Conservation (phyloP, 2,113 vertebrate genomes). For the mouse (Mus musculus) region DNA sequence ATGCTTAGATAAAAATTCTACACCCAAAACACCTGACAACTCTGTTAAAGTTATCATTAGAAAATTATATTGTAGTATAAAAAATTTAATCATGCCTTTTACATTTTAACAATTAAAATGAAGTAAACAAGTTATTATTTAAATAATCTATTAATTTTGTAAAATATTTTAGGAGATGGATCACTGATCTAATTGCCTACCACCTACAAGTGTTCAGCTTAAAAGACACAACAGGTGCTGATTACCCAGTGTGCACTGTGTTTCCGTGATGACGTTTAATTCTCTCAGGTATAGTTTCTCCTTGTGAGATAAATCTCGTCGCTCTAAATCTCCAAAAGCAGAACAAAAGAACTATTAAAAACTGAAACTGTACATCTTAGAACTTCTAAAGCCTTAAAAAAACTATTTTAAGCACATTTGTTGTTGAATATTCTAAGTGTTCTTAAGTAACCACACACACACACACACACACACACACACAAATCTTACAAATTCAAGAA, state of each 20-base stretch:
- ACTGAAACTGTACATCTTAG: constrained; percentile 1
- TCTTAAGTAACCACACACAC: not conserved
- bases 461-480: not conserved
- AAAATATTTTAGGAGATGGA: not conserved
- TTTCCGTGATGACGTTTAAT: constrained; percentile 98
- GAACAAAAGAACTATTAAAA: constrained; percentile 66
- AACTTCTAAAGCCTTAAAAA: constrained; percentile 2
- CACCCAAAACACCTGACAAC: not conserved
- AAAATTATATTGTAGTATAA: not conserved
- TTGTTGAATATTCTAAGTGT: not conserved
- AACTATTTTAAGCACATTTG: constrained; percentile 13
- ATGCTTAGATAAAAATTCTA: not conserved
- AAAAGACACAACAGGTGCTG: not conserved
- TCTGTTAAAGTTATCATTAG: not conserved
- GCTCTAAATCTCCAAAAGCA: constrained; percentile 94
- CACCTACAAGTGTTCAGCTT: accelerated
- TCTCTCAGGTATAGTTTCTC: constrained; percentile 98
- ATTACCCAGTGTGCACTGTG: constrained; percentile 98
- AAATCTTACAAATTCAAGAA: not conserved
- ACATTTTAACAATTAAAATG: not conserved
- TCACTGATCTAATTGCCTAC: accelerated
- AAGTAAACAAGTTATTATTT: not conserved
- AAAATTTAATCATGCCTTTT: not conserved
- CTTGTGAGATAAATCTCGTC: constrained; percentile 98
- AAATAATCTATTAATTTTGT: not conserved